Conservation (phyloP, 2,888 invertebrate genomes). For the Bombylius discolor region DNA sequence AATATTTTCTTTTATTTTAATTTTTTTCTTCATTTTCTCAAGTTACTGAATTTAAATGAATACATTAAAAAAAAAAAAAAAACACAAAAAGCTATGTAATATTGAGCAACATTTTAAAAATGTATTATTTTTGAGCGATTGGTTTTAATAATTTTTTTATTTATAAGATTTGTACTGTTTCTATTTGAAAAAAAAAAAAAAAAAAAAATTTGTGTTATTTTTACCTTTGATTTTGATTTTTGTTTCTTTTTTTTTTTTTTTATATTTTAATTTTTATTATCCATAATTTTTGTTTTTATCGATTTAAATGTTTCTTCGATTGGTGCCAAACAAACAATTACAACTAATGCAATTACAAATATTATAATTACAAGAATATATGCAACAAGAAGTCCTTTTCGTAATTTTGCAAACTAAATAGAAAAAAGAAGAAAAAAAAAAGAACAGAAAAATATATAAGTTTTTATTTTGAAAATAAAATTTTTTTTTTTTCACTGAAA, state of each 20-base stretch:
- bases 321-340: conserved; percentile 62
- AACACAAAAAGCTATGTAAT: no score
- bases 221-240: no score
- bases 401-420: conserved; percentile 60
- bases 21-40: no score
- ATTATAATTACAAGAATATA: conserved; percentile 59
- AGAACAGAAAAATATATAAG: not conserved
- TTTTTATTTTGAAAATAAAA: no score
- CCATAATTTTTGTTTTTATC: conserved; percentile 10
- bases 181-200: not conserved
- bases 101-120: no score
- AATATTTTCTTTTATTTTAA: no score
- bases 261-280: not conserved
- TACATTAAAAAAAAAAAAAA: no score
- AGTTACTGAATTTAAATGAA: no score
- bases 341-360: conserved; percentile 59
- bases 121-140: no score
- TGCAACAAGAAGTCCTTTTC: conserved; percentile 63
- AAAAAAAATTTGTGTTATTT: no score
- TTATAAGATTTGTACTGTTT: not conserved
- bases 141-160: no score
- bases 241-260: not conserved
- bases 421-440: not conserved
- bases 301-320: conserved; percentile 47
- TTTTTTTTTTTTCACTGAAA: not conserved